phyloP scores from a whole-genome alignment of 2,888 invertebrate species.

The Chrysina gloriosa region DNA sequence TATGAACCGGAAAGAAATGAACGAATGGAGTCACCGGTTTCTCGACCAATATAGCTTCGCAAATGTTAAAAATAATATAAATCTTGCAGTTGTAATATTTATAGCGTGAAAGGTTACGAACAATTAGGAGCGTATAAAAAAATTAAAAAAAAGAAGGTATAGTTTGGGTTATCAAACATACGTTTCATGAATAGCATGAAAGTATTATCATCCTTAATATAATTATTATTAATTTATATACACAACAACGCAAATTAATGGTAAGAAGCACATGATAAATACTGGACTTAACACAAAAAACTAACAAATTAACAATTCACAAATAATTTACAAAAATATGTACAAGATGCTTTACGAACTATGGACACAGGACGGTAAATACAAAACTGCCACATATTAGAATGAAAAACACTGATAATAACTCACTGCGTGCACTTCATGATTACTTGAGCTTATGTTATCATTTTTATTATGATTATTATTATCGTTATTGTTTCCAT shows the following conservation, averaged over 20 bases:
- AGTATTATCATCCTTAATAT: not conserved
- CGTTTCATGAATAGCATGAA: not conserved
- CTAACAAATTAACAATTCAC: conserved; percentile 25
- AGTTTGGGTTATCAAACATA: not conserved
- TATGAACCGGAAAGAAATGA: no score
- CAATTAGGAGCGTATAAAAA: conserved; percentile 3
- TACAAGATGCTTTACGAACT: conserved; percentile 35
- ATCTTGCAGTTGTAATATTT: no score
- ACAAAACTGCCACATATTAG: conserved; percentile 37
- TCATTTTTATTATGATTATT: conserved; percentile 15
- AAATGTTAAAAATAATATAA: no score
- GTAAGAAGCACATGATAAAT: conserved; percentile 33
- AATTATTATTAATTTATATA: conserved; percentile 16
- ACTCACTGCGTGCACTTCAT: conserved; percentile 33
- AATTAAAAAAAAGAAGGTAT: not conserved
- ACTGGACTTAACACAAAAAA: conserved; percentile 38
- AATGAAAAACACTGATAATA: conserved; percentile 29
- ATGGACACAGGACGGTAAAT: conserved; percentile 39
- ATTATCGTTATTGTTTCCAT: conserved; percentile 3
- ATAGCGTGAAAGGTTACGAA: no score
- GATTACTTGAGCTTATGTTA: conserved; percentile 39
- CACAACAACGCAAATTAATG: conserved; percentile 23
- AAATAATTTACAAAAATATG: conserved; percentile 40
- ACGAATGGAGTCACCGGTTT: no score
- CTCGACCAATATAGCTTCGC: no score